Base-by-base conservation (phyloP, 1,140 invertebrate genomes). In the Drosophila melanica region DNA sequence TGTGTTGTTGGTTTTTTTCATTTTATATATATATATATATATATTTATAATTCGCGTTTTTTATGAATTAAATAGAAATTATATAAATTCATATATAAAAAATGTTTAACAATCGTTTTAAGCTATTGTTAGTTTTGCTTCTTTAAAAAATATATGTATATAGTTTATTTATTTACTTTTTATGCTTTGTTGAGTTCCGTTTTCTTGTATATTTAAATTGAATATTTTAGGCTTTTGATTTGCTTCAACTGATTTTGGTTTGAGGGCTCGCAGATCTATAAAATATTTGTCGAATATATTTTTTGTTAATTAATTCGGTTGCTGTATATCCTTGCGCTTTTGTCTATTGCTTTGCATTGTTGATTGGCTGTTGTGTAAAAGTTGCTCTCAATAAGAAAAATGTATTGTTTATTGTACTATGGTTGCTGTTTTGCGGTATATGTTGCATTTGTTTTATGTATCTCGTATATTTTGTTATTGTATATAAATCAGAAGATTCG, bases 321-420 rank as follows among this genome's bases (percentile, higher is more conserved):
- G 18, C 23, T 50, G 58, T 42, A 64, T 45, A 57, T 58, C 35
- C 42, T 55, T 64, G 47, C 37, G 48, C 33, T 57, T 47, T 37
- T 51, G 76, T 75, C 66, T 75, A 70, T 75, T 75, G 63, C 41
- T 57, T 64, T 63, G 41, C n/a, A 50, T 69, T 48, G 47, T 47
- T 59, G 27, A 39, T 69, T 77, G 64, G 69, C 51, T 79, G 79
- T 79, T 79, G 79, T 79, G 80, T 82, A 77, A 89, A 89, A 89
- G 64, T 79, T 69, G 70, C 47, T 51, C 50, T 89, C 73, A 78
- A 78, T 84, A 80, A 84, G 84, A 89, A 84, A 89, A 89, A 80
- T 68, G 63, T 80, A 65, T 84, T 79, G 44, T 68, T 87, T 87
- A 87, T 90, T 90, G 86, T 90, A 90, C 86, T 90, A 84, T 90